phyloP scores from a whole-genome alignment of 2,888 invertebrate species.

The Choreutis nemorana region DNA sequence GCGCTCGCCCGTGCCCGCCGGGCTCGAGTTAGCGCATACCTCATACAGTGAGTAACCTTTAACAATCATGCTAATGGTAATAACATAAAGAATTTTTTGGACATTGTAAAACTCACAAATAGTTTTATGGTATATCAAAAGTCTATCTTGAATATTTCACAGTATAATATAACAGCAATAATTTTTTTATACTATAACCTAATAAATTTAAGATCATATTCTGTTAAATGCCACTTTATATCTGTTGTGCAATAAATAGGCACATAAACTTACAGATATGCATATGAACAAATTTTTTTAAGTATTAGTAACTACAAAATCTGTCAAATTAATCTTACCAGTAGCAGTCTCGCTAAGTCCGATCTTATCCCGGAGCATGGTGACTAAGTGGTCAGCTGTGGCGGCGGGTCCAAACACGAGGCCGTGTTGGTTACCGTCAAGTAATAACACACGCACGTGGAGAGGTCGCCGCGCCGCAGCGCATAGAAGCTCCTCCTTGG shows the following conservation, averaged over 20 bases:
- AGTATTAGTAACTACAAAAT: too few species aligned
- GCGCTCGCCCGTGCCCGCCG: conserved; percentile 70
- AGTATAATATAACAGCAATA: too few species aligned
- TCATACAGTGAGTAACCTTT: conserved; percentile 92
- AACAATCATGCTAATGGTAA: not conserved
- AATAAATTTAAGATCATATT: not conserved
- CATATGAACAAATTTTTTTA: too few species aligned
- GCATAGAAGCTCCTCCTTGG: conserved; percentile 90
- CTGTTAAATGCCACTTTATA: not conserved
- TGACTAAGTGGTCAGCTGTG: conserved; percentile 87
- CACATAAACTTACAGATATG: too few species aligned
- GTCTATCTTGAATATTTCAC: too few species aligned
- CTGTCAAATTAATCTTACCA: conserved; percentile 57
- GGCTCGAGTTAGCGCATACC: conserved; percentile 78
- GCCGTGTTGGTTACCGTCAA: conserved; percentile 95
- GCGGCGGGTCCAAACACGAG: conserved; percentile 95
- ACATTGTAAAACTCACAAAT: too few species aligned
- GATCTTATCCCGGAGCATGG: conserved; percentile 88
- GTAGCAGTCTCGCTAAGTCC: conserved; percentile 81
- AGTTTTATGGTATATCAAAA: too few species aligned
- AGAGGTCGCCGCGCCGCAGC: conserved; percentile 91
- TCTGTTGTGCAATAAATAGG: too few species aligned
- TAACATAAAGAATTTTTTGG: too few species aligned
- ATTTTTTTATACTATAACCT: too few species aligned
- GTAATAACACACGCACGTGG: conserved; percentile 89